Evolutionary conservation across 1,140 invertebrate genomes (phyloP), one percentile per base, ranked within the genome.

Genomic region (Magallana gigas): DNA sequence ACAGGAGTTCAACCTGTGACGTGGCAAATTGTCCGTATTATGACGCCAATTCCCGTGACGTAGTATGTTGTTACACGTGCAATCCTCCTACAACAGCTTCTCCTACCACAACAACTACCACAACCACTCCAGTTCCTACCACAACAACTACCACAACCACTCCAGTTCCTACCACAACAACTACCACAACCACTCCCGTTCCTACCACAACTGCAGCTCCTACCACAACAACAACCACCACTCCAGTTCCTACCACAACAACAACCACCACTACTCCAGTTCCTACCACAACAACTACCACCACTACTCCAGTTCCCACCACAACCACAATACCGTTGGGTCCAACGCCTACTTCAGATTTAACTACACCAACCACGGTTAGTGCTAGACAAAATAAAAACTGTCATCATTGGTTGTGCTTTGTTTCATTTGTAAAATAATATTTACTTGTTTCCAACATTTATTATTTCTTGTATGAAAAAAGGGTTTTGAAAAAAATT

Each of bases 71-170:
- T 71, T 62, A 29, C 68, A 85, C 56, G n/a, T 57, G 68, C 36
- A 18, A 18, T 71, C 84, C 56, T 11, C 23, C 14, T 48, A 85
- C 57, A 18, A 85, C 62, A 16, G 64, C 62, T 29, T 8, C 29
- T 64, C 12, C 62, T 85, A n/a, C 84, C 9, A 85, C 84, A 7
- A 85, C 62, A 18, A 68, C 84, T 18, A 64, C 84, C 16, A 85
- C 84, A 1, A 85, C 84, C 9, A 64, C 29, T 7, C 16, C 83
- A 23, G 64, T 59, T 85, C 48, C 84, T 56, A 85, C 84, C 16
- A 85, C 84, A 60, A 85, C 84, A 18, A 85, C 59, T 18, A 85
- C 84, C 58, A 68, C 84, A 18, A 85, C 58, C 23, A 85, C 84
- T 68, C 12, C 58, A 1, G 6, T 36, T 71, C 16, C 84, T 1